Evolutionary conservation across 2,113 vertebrate genomes (phyloP).

Genomic region (Anarrhichthys ocellatus): DNA sequence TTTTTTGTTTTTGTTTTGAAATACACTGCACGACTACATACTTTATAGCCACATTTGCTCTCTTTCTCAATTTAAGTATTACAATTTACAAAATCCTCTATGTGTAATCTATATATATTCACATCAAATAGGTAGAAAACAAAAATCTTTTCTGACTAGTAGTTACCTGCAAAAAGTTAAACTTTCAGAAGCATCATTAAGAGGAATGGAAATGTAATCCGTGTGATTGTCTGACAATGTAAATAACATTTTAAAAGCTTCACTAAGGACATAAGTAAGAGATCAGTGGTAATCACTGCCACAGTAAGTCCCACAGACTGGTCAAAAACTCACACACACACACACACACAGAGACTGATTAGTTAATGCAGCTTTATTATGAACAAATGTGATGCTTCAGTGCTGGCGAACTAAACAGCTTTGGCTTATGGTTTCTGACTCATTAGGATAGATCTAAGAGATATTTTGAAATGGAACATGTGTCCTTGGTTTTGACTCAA

Average conservation of each 20-base stretch:
- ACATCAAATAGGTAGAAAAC: not conserved
- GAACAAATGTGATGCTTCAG: constrained; percentile 66
- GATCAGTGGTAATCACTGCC: constrained; percentile 26
- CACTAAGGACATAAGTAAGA: constrained; percentile 31
- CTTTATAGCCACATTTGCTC: not conserved
- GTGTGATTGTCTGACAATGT: constrained; percentile 22
- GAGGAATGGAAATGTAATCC: constrained; percentile 26
- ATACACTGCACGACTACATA: not conserved
- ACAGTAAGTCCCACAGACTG: constrained; percentile 21
- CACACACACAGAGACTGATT: not conserved
- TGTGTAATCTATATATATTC: not conserved
- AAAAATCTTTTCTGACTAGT: not conserved
- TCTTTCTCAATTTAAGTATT: not conserved
- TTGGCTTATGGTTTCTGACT: constrained; percentile 72
- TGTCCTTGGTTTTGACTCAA: constrained; percentile 62
- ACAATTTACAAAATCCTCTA: not conserved
- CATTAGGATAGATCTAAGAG: constrained; percentile 71
- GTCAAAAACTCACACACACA: constrained; percentile 28
- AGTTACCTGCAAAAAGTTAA: not conserved
- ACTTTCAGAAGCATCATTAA: not conserved
- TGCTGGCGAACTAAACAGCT: constrained; percentile 67
- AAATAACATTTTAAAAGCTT: constrained; percentile 40
- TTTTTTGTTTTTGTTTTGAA: not conserved
- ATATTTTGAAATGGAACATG: constrained; percentile 66
- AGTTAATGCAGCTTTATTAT: constrained; percentile 29